Evolutionary conservation across 2,113 vertebrate species (phyloP).

Genomic region (Collichthys lucidus): DNA sequence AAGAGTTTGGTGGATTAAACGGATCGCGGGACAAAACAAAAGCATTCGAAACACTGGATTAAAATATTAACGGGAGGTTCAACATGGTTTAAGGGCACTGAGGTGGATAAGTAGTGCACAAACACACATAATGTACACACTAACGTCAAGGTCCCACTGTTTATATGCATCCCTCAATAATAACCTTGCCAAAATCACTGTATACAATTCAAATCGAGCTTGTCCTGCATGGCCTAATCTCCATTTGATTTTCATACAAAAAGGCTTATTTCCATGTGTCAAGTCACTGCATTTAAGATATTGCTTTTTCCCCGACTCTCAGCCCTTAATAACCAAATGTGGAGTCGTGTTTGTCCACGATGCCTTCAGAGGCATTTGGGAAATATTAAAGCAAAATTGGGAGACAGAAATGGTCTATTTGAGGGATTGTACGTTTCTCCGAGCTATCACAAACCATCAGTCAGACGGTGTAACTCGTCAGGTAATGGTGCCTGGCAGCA

Average conservation of each 20-base stretch:
- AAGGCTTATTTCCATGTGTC: slow-evolving; percentile 67
- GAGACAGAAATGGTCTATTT: slow-evolving; percentile 77
- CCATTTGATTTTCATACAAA: slow-evolving; percentile 71
- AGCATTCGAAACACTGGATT: slow-evolving; percentile 20
- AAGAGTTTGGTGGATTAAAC: slow-evolving; percentile 26
- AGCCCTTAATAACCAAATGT: slow-evolving; percentile 26
- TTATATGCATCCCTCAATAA: slow-evolving; percentile 42
- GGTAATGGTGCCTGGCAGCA: slow-evolving; percentile 70
- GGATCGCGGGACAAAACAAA: not conserved
- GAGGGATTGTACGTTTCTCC: slow-evolving; percentile 69
- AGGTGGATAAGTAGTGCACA: slow-evolving; percentile 5
- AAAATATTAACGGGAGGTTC: slow-evolving; percentile 25
- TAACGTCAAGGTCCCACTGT: slow-evolving; percentile 7
- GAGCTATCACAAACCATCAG: slow-evolving; percentile 76
- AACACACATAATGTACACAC: slow-evolving; percentile 7
- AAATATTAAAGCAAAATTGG: slow-evolving; percentile 75
- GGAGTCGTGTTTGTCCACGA: slow-evolving; percentile 34
- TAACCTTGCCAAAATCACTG: slow-evolving; percentile 51
- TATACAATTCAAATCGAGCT: slow-evolving; percentile 55
- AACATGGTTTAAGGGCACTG: slow-evolving; percentile 18
- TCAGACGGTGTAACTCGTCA: slow-evolving; percentile 65
- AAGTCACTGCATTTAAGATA: slow-evolving; percentile 61
- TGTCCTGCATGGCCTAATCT: slow-evolving; percentile 56
- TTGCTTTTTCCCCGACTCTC: slow-evolving; percentile 51
- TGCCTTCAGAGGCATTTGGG: slow-evolving; percentile 57